Evolutionary conservation across 2,888 invertebrate genomes (phyloP).

Genomic region (Stenodera caucasica): DNA sequence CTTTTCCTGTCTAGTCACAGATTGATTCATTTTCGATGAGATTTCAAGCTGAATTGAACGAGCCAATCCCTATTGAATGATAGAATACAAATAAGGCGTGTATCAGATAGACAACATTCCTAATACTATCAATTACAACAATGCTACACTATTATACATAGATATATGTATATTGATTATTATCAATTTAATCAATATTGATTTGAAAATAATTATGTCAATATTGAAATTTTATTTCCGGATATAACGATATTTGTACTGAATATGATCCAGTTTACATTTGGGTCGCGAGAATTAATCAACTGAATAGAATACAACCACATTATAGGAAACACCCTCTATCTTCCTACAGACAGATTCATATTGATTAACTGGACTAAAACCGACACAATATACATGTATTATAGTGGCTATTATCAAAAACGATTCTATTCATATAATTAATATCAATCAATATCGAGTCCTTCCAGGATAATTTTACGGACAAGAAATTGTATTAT

Average conservation of each 20-base stretch:
- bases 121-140: slow-evolving; percentile 33
- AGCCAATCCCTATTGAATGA: slow-evolving; percentile 33
- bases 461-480: too few relatives aligned
- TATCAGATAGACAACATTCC: slow-evolving; percentile 30
- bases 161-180: slow-evolving; percentile 22
- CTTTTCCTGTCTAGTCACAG: slow-evolving; percentile 29
- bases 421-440: not conserved
- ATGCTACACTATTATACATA: slow-evolving; percentile 26
- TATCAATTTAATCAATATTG: slow-evolving; percentile 17
- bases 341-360: slow-evolving; percentile 23
- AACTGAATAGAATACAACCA: slow-evolving; percentile 17
- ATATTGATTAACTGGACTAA: slow-evolving; percentile 23
- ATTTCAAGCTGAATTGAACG: slow-evolving; percentile 36
- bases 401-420: not conserved
- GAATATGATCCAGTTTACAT: too few relatives aligned
- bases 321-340: slow-evolving; percentile 21
- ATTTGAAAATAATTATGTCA: slow-evolving; percentile 11
- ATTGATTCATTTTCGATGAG: slow-evolving; percentile 39
- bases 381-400: slow-evolving; percentile 17
- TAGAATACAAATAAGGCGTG: slow-evolving; percentile 38
- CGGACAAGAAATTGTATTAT: too few relatives aligned
- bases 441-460: not conserved
- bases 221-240: slow-evolving; percentile 11
- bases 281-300: slow-evolving; percentile 18
- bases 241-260: too few relatives aligned